A percentile compares a stretch with the other conserved stretches of the same genome.
Evolutionary conservation across 1,140 invertebrate species (phyloP).

Genomic region (Eurosta solidaginis): DNA sequence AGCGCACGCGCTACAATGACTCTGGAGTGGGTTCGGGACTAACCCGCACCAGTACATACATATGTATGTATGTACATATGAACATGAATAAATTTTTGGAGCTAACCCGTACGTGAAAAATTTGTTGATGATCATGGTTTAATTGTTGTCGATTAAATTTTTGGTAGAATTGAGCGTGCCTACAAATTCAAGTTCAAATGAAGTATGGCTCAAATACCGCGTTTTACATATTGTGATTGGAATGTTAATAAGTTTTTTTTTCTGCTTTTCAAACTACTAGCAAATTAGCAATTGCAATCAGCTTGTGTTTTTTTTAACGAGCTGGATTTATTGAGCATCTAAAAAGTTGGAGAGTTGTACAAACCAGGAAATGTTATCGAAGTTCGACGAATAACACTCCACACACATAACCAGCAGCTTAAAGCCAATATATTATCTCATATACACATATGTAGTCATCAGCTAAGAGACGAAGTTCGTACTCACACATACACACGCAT

Average conservation of each 20-base stretch:
- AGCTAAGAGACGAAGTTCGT: no score
- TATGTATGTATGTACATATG: background rate
- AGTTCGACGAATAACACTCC: no score
- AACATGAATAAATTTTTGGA: background rate
- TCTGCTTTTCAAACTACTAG: no score
- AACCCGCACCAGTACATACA: background rate
- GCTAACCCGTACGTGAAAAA: background rate
- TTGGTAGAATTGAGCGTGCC: background rate
- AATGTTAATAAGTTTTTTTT: background rate
- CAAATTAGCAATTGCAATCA: no score
- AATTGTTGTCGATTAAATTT: background rate
- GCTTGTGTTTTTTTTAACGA: no score
- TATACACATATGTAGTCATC: no score
- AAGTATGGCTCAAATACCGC: background rate
- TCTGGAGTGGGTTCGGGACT: background rate
- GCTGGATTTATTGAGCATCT: no score
- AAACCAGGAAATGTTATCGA: no score
- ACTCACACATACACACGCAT: no score
- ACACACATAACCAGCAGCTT: no score
- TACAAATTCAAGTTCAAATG: slow-evolving; percentile 5
- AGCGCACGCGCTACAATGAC: background rate
- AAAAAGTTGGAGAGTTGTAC: no score
- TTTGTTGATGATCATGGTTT: background rate
- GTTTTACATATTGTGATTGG: background rate
- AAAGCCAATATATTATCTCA: no score